Conservation (phyloP, 2,113 vertebrate genomes). For the Rhodinocichla rosea region DNA sequence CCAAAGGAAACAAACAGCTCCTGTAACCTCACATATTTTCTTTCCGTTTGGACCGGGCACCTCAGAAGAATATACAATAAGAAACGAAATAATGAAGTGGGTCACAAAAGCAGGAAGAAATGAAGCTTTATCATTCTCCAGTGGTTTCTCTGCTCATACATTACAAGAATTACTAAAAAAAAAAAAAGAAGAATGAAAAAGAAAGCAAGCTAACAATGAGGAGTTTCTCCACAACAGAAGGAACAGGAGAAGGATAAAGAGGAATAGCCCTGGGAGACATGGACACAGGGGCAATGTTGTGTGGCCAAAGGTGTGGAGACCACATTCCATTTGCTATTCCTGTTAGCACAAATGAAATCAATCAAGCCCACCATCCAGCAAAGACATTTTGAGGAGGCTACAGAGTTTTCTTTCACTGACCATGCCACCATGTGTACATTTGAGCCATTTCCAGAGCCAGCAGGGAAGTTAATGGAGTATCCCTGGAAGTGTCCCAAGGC, state of each 20-base stretch:
- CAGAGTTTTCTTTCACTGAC: background rate
- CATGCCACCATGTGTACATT: rapidly evolving
- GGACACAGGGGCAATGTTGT: rapidly evolving
- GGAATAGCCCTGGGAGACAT: background rate
- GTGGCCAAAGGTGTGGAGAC: background rate
- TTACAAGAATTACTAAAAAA: background rate
- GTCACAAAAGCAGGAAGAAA: constrained; percentile 66
- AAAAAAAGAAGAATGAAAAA: background rate
- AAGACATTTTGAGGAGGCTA: background rate
- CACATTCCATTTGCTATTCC: rapidly evolving
- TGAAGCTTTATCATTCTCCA: constrained; percentile 55
- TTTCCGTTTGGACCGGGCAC: background rate
- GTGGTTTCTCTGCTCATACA: constrained; percentile 5
- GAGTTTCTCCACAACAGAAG: background rate
- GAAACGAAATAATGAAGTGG: background rate
- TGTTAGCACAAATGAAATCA: background rate
- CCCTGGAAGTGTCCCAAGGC: background rate
- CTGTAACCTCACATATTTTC: constrained; percentile 12
- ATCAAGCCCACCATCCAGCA: background rate
- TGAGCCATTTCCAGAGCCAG: background rate
- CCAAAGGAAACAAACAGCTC: background rate
- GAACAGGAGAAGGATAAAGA: background rate
- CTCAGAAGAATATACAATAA: constrained; percentile 56
- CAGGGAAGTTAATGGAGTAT: background rate
- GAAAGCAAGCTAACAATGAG: background rate